phyloP scores from a whole-genome alignment of 2,888 invertebrate species.

The Pachydiplax longipennis region DNA sequence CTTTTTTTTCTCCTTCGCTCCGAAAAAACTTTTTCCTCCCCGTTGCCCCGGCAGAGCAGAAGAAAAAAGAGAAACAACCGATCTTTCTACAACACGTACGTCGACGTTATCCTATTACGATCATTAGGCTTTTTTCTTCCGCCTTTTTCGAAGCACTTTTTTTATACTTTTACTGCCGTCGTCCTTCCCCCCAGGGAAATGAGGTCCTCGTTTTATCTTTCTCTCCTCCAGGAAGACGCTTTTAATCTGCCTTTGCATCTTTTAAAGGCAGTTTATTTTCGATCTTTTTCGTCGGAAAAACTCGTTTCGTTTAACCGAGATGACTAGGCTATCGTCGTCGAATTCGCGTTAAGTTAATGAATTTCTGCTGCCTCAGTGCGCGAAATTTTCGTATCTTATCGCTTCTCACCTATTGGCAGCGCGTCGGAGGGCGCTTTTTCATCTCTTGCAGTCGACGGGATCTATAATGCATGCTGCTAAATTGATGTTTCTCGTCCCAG shows the following conservation, averaged over 20 bases:
- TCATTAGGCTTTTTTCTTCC: neutral
- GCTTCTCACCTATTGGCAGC: neutral
- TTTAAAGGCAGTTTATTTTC: neutral
- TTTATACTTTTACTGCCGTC: neutral
- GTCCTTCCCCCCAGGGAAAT: neutral
- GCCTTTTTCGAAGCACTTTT: too few relatives aligned
- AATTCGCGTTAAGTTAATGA: neutral
- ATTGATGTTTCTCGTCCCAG: neutral
- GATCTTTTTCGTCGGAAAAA: neutral
- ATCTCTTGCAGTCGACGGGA: neutral
- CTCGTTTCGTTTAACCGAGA: neutral
- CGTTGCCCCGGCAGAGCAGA: neutral
- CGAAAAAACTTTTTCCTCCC: neutral
- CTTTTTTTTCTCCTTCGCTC: neutral
- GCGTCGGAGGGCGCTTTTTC: neutral
- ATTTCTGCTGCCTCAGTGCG: neutral
- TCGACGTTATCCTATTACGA: constrained; percentile 23
- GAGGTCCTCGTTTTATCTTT: neutral
- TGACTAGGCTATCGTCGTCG: neutral
- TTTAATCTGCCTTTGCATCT: neutral
- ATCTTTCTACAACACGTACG: constrained; percentile 32
- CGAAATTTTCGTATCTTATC: neutral
- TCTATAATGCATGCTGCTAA: neutral
- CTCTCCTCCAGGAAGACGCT: neutral
- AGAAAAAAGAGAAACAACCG: neutral